Evolutionary conservation across 2,113 vertebrate genomes (phyloP), one percentile per base, ranked within the genome.

Genomic region (Colossoma macropomum): DNA sequence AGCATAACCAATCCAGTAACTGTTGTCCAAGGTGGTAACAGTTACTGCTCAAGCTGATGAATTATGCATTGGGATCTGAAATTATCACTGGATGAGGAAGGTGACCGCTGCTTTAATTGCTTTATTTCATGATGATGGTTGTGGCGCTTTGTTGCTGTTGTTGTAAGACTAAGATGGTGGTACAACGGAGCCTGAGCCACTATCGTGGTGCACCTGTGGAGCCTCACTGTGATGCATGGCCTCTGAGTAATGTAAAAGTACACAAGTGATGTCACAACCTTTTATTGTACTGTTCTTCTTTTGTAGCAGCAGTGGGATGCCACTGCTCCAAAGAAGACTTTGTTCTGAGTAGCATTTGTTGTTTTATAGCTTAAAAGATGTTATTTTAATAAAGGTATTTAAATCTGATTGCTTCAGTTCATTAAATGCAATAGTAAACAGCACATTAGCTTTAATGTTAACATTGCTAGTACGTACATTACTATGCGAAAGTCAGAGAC

Each of bases 201-300:
- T 79, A 5, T 11, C 17, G 28, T n/a, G 34, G 38, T 75, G 75
- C 41, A 79, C 52, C 71, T 41, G 72, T 66, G 72, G 34, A 70
- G 48, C 82, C 30, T 54, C 70, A 72, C 82, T 75, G 79, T 84
- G 79, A 82, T 79, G 80, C 79, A 78, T 78, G 63, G 74, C 30
- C 65, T 59, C 23, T 59, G 70, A 79, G 77, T 28, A 56, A 80
- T n/a, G 41, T 27, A 66, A 34, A 69, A 13, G 16, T 32, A 45
- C 79, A 83, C 56, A 62, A 77, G 71, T 81, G 84, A 88, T 85
- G 86, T 87, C 86, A 88, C 76, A 19, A 25, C 78, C 70, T 77
- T 71, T 13, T 52, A 73, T n/a, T 75, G 74, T 81, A 32, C 69
- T 4, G 28, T 34, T 76, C 25, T 60, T 62, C 41, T 25, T 69